Evolutionary conservation across 64 coral and sea anemone genomes (phyloP).

Genomic region (Stylophora pistillata): DNA sequence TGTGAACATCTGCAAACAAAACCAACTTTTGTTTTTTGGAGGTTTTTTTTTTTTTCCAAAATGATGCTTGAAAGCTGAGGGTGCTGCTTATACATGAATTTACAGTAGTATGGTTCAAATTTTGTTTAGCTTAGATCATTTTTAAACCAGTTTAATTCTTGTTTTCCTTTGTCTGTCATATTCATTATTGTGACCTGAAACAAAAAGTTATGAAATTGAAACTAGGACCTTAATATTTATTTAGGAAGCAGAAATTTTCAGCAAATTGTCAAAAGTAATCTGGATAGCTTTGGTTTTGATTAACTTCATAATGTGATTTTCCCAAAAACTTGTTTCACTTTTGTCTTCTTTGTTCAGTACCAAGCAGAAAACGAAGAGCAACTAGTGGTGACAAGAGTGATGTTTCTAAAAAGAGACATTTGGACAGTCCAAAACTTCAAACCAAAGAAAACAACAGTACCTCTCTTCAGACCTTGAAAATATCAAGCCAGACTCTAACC

Average conservation of each 20-base stretch:
- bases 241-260: neutral
- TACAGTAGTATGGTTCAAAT: too few species aligned
- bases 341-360: neutral
- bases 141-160: too few species aligned
- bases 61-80: too few species aligned
- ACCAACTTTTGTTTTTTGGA: too few species aligned
- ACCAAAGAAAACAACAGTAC: neutral
- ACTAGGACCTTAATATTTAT: too few species aligned
- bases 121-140: too few species aligned
- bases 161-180: too few species aligned
- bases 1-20: too few species aligned
- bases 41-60: too few species aligned
- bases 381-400: neutral
- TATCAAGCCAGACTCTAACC: neutral
- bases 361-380: constrained; percentile 29
- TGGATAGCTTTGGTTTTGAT: neutral
- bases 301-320: neutral
- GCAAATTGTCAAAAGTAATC: neutral
- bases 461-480: neutral
- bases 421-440: constrained; percentile 29
- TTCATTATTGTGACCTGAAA: too few species aligned
- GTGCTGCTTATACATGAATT: too few species aligned
- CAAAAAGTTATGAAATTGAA: too few species aligned
- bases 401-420: constrained; percentile 16
- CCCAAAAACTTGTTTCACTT: neutral